Evolutionary conservation across 2,888 invertebrate genomes (phyloP), one percentile per base, ranked within the genome.

Genomic region (Acrocyrtus sp.): DNA sequence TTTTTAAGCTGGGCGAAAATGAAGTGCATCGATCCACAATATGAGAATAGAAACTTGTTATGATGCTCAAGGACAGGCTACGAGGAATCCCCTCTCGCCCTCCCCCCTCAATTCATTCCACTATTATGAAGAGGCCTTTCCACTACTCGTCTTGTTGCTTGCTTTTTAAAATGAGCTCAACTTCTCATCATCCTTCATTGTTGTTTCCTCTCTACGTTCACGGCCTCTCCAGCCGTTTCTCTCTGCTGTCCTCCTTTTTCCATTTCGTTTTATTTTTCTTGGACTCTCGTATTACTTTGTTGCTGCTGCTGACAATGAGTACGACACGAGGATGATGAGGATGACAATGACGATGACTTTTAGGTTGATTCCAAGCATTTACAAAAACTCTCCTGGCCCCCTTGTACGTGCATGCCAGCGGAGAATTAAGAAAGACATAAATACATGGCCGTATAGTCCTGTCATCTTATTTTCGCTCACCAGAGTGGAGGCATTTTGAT

Each of bases 11-110:
- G 51, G 61, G 72, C 62, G 72, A 72, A 72, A 72, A 72, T 72
- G 72, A 72, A 72, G 72, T 72, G 66, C 72, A 72, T 72, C 72
- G 72, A 72, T 72, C 67, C 58, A 27, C n/a, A 24, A 51, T 51
- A 19, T 43, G 47, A 47, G 51, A 56, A 21, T 45, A 39, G 41
- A 67, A 19, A 39, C 17, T 8, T 48, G 56, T 43, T 50, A 15
- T 41, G 24, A 58, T 43, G 48, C 54, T 66, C 27, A 66, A 66
- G 65, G 65, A 66, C 65, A 66, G 29, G 53, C 50, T 53, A 61
- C 21, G 41, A 53, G 63, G 63, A 65, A 53, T 65, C 41, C 47
- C 34, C 34, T 12, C 12, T 34, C 5, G 34, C 34, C 12, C 5
- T 34, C 12, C 34, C 12, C 34, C 34, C n/a, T n/a, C n/a, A n/a